Evolutionary conservation across 2,113 vertebrate species (phyloP).

Genomic region (Ursus arctos): DNA sequence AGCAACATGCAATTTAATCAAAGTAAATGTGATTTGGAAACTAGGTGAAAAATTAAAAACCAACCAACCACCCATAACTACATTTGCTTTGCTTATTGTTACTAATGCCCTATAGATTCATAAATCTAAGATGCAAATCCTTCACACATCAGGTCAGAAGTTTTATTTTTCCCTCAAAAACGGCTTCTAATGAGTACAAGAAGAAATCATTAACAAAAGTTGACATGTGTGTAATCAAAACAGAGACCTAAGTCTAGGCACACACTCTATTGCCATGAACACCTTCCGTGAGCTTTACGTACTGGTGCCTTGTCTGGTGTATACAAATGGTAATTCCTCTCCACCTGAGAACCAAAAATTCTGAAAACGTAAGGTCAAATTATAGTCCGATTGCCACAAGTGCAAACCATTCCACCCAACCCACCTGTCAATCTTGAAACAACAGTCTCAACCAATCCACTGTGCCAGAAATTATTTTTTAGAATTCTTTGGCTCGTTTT

Average conservation of each 20-base stretch:
- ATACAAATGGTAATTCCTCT: background rate
- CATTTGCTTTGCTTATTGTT: background rate
- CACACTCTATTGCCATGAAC: background rate
- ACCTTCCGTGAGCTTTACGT: background rate
- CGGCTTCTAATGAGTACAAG: background rate
- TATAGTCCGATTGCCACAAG: background rate
- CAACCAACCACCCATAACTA: background rate
- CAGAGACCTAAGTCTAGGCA: background rate
- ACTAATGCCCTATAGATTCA: background rate
- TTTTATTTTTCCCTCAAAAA: background rate
- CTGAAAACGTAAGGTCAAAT: background rate
- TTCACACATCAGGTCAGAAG: background rate
- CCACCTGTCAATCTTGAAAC: background rate
- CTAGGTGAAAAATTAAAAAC: background rate
- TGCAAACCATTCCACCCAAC: background rate
- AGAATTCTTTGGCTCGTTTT: constrained; percentile 43
- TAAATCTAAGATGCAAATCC: background rate
- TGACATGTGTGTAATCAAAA: background rate
- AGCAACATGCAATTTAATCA: background rate
- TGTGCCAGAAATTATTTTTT: background rate
- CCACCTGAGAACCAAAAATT: background rate
- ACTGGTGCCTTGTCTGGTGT: background rate
- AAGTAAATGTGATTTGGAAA: constrained; percentile 1
- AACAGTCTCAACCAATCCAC: background rate
- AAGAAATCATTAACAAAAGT: background rate